phyloP scores from a whole-genome alignment of 2,113 vertebrate genomes.

The Coracopsis vasa region DNA sequence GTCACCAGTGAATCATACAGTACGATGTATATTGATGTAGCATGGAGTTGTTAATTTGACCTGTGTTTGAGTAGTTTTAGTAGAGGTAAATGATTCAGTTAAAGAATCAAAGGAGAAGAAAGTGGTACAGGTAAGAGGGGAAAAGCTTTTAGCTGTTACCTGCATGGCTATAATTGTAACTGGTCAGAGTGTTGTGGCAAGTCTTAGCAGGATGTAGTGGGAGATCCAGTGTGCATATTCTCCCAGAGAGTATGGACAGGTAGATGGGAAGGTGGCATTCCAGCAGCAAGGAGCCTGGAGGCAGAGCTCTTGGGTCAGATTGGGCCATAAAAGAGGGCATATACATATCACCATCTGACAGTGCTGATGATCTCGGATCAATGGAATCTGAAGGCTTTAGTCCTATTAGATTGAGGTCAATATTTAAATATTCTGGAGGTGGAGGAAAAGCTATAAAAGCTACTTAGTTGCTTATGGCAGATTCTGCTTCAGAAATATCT shows the following conservation, averaged over 20 bases:
- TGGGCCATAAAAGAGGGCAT: background rate
- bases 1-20: background rate
- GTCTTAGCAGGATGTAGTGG: background rate
- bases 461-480: background rate
- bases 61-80: background rate
- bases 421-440: background rate
- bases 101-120: background rate
- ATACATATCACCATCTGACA: background rate
- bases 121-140: background rate
- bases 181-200: background rate
- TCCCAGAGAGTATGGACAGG: background rate
- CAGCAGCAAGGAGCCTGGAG: background rate
- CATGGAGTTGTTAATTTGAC: background rate
- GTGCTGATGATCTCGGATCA: background rate
- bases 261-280: background rate
- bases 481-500: constrained; percentile 11
- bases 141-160: background rate
- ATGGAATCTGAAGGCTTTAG: background rate
- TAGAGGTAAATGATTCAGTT: background rate
- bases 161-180: background rate
- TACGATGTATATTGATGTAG: background rate
- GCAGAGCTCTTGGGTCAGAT: background rate
- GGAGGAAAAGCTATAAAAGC: background rate
- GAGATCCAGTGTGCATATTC: background rate
- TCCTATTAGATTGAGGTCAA: background rate